A percentile compares a stretch with the other conserved stretches of the same genome.
Conservation (phyloP, 2,113 vertebrate species). For the Oreochromis niloticus region DNA sequence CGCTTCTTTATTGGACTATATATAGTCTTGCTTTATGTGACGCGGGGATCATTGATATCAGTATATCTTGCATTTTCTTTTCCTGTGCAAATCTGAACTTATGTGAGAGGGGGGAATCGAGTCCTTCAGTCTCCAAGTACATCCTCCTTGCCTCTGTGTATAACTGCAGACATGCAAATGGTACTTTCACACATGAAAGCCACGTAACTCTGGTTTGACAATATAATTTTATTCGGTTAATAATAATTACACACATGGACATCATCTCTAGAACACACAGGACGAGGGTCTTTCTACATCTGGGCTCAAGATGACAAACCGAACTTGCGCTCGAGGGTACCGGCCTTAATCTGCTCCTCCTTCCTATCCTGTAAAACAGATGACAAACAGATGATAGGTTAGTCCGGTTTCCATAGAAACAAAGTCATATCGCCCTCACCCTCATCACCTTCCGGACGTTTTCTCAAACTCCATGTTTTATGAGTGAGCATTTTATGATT, state of each 20-base stretch:
- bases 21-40: background rate
- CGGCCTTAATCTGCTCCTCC: slow-evolving; percentile 77
- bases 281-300: slow-evolving; percentile 1
- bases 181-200: background rate
- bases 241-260: slow-evolving; percentile 53
- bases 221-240: slow-evolving; percentile 62
- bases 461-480: slow-evolving; percentile 6
- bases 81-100: background rate
- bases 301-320: slow-evolving; percentile 68
- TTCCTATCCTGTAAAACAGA: slow-evolving; percentile 73
- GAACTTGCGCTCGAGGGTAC: slow-evolving; percentile 69
- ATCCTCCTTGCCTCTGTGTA: background rate
- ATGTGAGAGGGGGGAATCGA: background rate
- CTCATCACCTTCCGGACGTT: slow-evolving; percentile 15
- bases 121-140: background rate
- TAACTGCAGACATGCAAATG: background rate
- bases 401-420: slow-evolving; percentile 42
- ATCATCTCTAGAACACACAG: slow-evolving; percentile 21
- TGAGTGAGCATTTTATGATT: slow-evolving; percentile 19
- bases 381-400: slow-evolving; percentile 24
- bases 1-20: background rate
- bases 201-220: background rate
- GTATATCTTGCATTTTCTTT: background rate
- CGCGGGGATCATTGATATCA: background rate
- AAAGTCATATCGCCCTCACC: slow-evolving; percentile 1